Conservation (phyloP, 1,140 invertebrate species). For the Adoxophyes honmai region DNA sequence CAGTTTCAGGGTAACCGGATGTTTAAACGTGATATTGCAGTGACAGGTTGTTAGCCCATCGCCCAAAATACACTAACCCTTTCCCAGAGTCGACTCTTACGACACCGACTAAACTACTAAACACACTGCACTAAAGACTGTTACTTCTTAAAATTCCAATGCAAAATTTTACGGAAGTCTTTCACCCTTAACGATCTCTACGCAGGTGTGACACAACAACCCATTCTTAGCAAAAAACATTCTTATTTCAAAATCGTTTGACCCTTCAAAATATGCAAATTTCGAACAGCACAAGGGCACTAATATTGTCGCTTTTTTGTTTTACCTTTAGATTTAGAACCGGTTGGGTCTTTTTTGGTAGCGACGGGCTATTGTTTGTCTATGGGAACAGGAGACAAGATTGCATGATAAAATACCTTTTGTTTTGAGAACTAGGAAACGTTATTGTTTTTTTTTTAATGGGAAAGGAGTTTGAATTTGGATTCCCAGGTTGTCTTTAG, state of each 20-base stretch:
- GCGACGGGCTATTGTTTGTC: slow-evolving; percentile 1
- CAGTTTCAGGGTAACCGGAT: too few relatives aligned
- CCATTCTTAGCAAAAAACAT: too few relatives aligned
- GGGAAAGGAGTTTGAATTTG: neutral
- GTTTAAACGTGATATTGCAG: too few relatives aligned
- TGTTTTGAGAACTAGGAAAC: slow-evolving; percentile 5
- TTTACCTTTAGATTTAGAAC: slow-evolving; percentile 2
- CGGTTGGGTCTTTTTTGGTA: slow-evolving; percentile 13
- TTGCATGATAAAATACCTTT: slow-evolving; percentile 14
- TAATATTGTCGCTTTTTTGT: slow-evolving; percentile 25
- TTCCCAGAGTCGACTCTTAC: too few relatives aligned
- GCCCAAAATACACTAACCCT: too few relatives aligned
- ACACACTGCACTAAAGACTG: too few relatives aligned
- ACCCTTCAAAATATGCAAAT: slow-evolving; percentile 14
- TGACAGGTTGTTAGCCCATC: too few relatives aligned
- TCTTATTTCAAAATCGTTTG: slow-evolving; percentile 15
- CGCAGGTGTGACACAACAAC: too few relatives aligned
- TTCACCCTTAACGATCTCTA: too few relatives aligned
- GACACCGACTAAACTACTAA: too few relatives aligned
- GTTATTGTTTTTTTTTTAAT: slow-evolving; percentile 15
- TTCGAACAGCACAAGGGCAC: slow-evolving; percentile 18
- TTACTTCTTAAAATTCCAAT: too few relatives aligned
- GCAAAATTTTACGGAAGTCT: slow-evolving; percentile 13
- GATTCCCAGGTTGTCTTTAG: neutral
- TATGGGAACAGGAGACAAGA: slow-evolving; percentile 13